phyloP scores from a whole-genome alignment of 2,113 vertebrate species.

The Passer montanus region DNA sequence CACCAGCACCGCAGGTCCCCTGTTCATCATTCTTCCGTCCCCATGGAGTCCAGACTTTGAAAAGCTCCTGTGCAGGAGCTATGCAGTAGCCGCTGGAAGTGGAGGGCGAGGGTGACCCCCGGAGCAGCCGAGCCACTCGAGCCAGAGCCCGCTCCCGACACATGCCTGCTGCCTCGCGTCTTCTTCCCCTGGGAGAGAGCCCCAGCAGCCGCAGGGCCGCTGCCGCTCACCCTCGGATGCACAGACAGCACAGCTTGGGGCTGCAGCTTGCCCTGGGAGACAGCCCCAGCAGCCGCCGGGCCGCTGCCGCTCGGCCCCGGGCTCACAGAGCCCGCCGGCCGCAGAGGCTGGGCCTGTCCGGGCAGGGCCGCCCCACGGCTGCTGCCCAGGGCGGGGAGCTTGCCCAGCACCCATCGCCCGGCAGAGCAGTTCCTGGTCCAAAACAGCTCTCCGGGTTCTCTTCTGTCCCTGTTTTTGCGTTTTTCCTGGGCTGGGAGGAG shows the following conservation, averaged over 20 bases:
- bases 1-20: not conserved
- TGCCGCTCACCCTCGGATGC: not conserved
- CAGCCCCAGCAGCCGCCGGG: too few species aligned
- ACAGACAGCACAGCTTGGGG: too few species aligned
- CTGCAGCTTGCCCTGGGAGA: too few species aligned
- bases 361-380: accelerated
- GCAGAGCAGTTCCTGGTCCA: accelerated
- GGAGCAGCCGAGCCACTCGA: accelerated
- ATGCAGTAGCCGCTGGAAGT: too few species aligned
- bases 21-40: not conserved
- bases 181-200: too few species aligned
- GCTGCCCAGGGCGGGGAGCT: accelerated
- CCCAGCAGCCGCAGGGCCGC: accelerated
- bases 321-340: accelerated
- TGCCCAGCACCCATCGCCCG: accelerated
- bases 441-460: not conserved
- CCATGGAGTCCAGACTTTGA: too few species aligned
- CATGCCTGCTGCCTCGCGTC: accelerated
- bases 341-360: not conserved
- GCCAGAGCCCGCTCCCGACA: not conserved
- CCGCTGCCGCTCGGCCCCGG: not conserved
- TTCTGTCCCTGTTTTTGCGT: too few species aligned
- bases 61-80: not conserved
- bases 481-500: not conserved
- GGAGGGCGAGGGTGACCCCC: accelerated